Conservation (phyloP, 2,797 vertebrate genomes). For the Stomatorhinus walkeri region DNA sequence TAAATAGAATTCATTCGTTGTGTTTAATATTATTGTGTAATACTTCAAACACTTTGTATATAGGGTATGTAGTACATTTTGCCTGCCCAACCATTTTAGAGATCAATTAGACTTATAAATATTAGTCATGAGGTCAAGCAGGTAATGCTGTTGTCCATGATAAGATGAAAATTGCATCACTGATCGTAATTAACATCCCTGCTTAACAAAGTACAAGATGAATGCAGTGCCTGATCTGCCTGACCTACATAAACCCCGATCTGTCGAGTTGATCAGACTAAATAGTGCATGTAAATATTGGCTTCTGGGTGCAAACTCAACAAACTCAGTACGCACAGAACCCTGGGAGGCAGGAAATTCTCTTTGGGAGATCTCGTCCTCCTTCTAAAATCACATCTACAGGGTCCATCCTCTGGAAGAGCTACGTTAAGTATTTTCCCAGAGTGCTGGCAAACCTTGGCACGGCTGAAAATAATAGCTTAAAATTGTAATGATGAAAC, state of each 20-base stretch:
- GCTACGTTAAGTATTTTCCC: not conserved
- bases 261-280: slow-evolving; percentile 26
- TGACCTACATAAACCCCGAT: slow-evolving; percentile 46
- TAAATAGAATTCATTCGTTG: not conserved
- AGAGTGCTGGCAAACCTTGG: not conserved
- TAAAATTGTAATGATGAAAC: not conserved
- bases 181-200: not conserved
- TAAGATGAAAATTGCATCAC: not conserved
- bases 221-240: slow-evolving; percentile 29
- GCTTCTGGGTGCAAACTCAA: slow-evolving; percentile 12
- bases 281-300: slow-evolving; percentile 25
- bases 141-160: not conserved
- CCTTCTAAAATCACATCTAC: slow-evolving; percentile 16
- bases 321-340: not conserved
- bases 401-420: slow-evolving; percentile 10
- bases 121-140: not conserved
- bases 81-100: not conserved
- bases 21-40: not conserved
- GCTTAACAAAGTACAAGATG: not conserved
- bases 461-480: not conserved
- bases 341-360: not conserved
- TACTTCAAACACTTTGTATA: not conserved
- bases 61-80: not conserved
- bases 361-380: not conserved
- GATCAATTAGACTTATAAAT: not conserved